Percentiles rank a stretch among this genome's conserved stretches.
phyloP scores from a whole-genome alignment of 2,888 invertebrate genomes.

The Taphrorychus bicolor region DNA sequence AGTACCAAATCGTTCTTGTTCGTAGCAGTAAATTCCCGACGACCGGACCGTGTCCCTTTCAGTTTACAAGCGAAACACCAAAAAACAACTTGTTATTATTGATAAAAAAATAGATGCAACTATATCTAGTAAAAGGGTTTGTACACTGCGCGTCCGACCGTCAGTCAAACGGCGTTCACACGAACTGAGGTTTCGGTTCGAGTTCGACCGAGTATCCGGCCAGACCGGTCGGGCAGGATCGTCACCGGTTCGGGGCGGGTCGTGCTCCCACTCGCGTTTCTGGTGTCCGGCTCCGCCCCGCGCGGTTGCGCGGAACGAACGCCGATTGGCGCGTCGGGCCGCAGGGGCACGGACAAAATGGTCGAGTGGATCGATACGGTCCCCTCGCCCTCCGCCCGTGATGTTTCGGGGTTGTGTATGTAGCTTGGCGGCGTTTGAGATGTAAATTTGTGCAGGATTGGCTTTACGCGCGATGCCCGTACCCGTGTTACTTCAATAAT shows the following conservation, averaged over 20 bases:
- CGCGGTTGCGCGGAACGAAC: conserved; percentile 27
- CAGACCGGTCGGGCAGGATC: conserved; percentile 38
- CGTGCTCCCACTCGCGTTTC: conserved; percentile 20
- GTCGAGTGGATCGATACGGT: conserved; percentile 38
- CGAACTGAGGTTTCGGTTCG: conserved; percentile 31
- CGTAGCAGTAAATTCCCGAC: no score
- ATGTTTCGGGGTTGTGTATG: conserved; percentile 15
- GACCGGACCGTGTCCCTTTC: no score
- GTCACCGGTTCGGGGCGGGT: conserved; percentile 35
- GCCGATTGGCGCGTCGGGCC: conserved; percentile 32
- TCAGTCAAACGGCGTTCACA: conserved; percentile 12
- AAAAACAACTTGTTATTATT: no score
- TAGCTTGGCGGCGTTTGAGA: conserved; percentile 29
- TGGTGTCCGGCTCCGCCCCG: conserved; percentile 23
- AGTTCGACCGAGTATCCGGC: neutral
- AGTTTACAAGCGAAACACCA: no score
- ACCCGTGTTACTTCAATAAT: neutral
- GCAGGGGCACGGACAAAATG: conserved; percentile 41
- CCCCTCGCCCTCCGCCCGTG: conserved; percentile 16
- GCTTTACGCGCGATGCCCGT: neutral
- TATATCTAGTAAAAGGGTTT: neutral
- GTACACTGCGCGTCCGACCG: conserved; percentile 9
- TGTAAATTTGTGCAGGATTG: conserved; percentile 37
- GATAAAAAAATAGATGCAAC: no score
- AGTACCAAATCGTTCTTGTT: no score